Conservation (phyloP, 2,888 invertebrate genomes). For the Xestia sexstrigata region DNA sequence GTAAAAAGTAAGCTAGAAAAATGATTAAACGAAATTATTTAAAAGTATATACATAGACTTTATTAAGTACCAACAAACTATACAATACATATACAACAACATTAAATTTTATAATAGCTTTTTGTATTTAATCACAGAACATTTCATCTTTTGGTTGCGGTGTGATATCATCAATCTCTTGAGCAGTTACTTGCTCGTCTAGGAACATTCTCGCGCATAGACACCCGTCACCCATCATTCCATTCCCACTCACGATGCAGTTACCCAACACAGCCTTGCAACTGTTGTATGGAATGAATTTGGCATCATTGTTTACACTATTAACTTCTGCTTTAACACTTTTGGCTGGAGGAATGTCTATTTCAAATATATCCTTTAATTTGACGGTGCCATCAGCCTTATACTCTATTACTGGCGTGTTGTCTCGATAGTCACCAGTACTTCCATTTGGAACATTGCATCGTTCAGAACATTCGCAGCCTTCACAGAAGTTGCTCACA, state of each 20-base stretch:
- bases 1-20: neutral
- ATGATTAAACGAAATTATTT: neutral
- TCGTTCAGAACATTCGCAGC: constrained; percentile 74
- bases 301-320: constrained; percentile 51
- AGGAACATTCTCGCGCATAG: constrained; percentile 85
- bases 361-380: constrained; percentile 80
- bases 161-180: constrained; percentile 86
- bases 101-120: constrained; percentile 16
- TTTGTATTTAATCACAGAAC: constrained; percentile 56
- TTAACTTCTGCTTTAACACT: constrained; percentile 33
- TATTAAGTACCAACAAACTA: constrained; percentile 62
- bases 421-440: constrained; percentile 27
- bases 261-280: constrained; percentile 85
- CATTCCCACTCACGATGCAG: constrained; percentile 84
- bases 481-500: constrained; percentile 66
- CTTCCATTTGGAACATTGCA: constrained; percentile 55
- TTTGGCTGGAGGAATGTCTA: constrained; percentile 67
- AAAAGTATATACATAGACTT: constrained; percentile 36
- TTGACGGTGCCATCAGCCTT: constrained; percentile 80
- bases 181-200: constrained; percentile 79
- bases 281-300: constrained; percentile 78
- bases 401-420: constrained; percentile 75
- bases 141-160: constrained; percentile 75
- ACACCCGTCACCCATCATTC: constrained; percentile 82
- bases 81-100: constrained; percentile 29